Base-by-base conservation (phyloP, 2,888 invertebrate species). In the Meliscaeva auricollis region DNA sequence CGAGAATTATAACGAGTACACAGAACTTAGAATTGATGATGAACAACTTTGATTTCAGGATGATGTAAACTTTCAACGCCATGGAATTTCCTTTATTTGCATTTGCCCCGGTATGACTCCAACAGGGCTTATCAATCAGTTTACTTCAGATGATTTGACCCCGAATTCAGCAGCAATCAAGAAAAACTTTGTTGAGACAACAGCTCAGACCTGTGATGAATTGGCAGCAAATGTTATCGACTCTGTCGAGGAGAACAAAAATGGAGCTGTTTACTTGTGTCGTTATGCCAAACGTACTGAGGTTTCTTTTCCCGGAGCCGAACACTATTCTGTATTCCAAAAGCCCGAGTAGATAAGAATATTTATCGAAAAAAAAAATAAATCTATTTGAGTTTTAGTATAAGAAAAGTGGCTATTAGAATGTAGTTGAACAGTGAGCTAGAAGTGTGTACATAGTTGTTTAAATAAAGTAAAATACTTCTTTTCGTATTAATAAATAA, bases 61-160 rank as follows among this genome's bases (percentile, higher is more conserved):
- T 41, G 81, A 88, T 1, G 44, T 84, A 5, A 89, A 89, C 56
- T 89, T 82, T 68, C 74, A 77, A 0, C 87, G 73, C 38, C 88
- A 88, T 13, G 89, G 89, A 2, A 88, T 91, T 15, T 87, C 87
- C 3, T 89, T 90, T 26, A 87, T 91, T 2, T 89, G 89, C 15
- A 87, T 91, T 7, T 89, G 89, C 64, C 89, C 89, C 0, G 89
- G 89, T 6, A 44, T 87, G 3, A 89, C 89, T 0, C 78, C 84
- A 3, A 89, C 89, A 4, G 20, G 62, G 0, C 62, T 89, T 1
- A 41, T 88, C 2, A 74, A 84, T 1, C 41, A 72, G 2, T 77
- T 82, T 0, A 56, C 8, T 6, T 48, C 64, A 0, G 66, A 66
- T 11, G 7, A 32, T 9, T 9, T 20, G 9, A 66, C 50, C 0